These are phyloP conservation scores for Crocidura indochinensis DNA, from an alignment of 2,797 vertebrate species.

Conservation along the genomic window DNA sequence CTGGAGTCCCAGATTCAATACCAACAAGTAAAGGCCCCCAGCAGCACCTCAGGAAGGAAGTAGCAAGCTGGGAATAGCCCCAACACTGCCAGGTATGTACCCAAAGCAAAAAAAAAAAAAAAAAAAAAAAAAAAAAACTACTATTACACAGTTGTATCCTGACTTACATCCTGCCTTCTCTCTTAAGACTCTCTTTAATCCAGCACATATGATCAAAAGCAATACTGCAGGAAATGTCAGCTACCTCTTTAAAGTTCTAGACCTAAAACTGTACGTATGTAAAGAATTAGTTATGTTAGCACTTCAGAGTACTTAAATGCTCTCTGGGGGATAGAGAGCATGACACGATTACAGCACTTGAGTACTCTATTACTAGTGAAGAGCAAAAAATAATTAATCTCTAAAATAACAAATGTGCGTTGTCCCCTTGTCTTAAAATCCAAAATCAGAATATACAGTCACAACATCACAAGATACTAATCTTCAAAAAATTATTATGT, in stretches of 20 bases:
- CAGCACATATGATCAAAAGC: constrained; percentile 72
- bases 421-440: constrained; percentile 58
- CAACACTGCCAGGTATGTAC: constrained; percentile 44
- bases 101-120: constrained; percentile 65
- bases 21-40: too few species aligned
- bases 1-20: too few species aligned
- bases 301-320: constrained; percentile 66
- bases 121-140: too few species aligned
- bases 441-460: constrained; percentile 60
- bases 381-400: too few species aligned
- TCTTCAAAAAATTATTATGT: constrained; percentile 46
- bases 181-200: constrained; percentile 75
- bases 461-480: constrained; percentile 19
- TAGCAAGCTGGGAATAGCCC: too few species aligned
- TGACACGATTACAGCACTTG: too few species aligned
- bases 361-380: too few species aligned
- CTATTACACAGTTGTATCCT: constrained; percentile 74
- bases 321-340: neutral
- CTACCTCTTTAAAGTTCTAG: constrained; percentile 63
- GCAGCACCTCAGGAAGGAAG: too few species aligned
- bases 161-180: constrained; percentile 81
- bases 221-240: constrained; percentile 77
- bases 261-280: constrained; percentile 68
- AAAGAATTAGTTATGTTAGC: constrained; percentile 42
- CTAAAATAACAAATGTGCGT: neutral